Base-by-base conservation (phyloP, 2,113 vertebrate species). In the Pterophyllum scalare region DNA sequence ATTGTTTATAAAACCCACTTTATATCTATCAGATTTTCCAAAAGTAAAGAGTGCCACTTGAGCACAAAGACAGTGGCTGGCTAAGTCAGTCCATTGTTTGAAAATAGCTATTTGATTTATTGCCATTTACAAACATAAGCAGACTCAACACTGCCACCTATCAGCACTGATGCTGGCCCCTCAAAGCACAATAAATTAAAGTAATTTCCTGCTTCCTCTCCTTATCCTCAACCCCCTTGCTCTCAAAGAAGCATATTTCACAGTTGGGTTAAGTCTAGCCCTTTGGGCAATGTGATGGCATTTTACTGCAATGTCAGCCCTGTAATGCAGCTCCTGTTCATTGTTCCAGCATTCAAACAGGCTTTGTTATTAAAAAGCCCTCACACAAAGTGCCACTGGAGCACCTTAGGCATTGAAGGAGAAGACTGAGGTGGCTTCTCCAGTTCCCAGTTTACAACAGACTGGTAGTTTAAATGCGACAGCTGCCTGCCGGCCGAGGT, bases 261-360 rank as follows among this genome's bases (percentile, higher is more conserved):
- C 90, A 92, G 56, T 82, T 85, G 87, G 82, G 88, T 93, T 92
- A 79, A 86, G 86, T 89, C 90, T 22, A 78, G 88, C 87, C 91
- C 91, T 88, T 90, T 87, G 85, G 89, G 92, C 86, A 65, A 82
- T 75, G 87, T 87, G 89, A 80, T 89, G 91, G 85, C 78, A 82
- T 93, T 92, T 91, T 93, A 87, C 87, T 90, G 91, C 91, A 88
- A 84, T 89, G 92, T 92, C 92, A 91, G 87, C 83, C 77, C 86
- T 85, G 78, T 89, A 92, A 87, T 89, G 82, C 86, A 90, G 82
- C 89, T 85, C 78, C 74, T 92, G 89, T 72, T 92, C 88, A 88
- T 89, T 93, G 92, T 90, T 94, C 87, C 89, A 79, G 90, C 84
- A 87, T 88, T 94, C 87, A 93, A 88, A 91, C 89, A 91, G 89